Conservation (phyloP, 92 coral and sea anemone genomes). For the Ricordea florida region DNA sequence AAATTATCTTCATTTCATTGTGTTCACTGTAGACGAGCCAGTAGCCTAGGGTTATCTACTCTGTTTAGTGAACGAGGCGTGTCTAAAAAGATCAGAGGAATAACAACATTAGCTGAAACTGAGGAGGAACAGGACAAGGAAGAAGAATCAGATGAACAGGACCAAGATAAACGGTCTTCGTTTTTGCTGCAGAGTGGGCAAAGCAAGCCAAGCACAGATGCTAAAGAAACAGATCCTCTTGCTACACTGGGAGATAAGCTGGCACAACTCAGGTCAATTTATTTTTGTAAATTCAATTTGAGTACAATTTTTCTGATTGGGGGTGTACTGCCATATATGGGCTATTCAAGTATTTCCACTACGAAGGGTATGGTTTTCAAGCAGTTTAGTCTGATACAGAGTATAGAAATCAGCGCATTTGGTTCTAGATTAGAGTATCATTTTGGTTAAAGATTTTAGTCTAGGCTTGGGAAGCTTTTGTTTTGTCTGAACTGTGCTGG, state of each 20-base stretch:
- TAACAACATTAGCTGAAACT: conserved; percentile 70
- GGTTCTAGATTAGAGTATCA: too few relatives aligned
- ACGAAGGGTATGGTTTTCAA: too few relatives aligned
- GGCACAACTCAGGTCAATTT: conserved; percentile 70
- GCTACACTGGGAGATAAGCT: conserved; percentile 74
- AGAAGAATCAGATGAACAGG: neutral
- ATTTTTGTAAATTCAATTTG: too few relatives aligned
- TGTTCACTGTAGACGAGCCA: conserved; percentile 66
- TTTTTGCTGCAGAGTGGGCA: neutral
- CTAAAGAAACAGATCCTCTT: conserved; percentile 53
- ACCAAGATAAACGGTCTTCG: neutral
- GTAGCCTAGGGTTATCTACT: conserved; percentile 65
- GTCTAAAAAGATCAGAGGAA: neutral
- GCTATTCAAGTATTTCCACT: too few relatives aligned
- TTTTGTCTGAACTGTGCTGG: too few relatives aligned
- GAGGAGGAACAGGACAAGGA: conserved; percentile 41
- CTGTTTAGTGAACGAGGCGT: conserved; percentile 40
- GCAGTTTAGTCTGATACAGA: too few relatives aligned
- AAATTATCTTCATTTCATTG: too few relatives aligned
- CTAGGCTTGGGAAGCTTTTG: too few relatives aligned
- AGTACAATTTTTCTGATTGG: too few relatives aligned
- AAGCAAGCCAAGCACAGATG: neutral
- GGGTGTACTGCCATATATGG: too few relatives aligned
- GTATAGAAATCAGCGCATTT: too few relatives aligned
- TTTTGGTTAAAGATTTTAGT: too few relatives aligned